These are phyloP conservation scores for Panurus biarmicus DNA, from an alignment of 2,113 vertebrate species.

Conservation along the genomic window DNA sequence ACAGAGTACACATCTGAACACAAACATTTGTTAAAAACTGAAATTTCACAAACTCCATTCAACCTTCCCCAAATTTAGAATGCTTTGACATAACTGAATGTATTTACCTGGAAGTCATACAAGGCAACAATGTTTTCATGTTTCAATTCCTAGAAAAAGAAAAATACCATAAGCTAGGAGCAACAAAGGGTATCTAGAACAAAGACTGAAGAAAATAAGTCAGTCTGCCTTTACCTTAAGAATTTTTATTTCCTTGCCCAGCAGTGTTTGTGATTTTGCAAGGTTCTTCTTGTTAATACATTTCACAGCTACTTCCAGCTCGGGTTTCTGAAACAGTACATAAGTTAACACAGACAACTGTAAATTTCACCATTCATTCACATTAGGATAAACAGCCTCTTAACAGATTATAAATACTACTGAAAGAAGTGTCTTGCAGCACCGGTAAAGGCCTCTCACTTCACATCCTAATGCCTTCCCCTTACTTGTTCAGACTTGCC, in stretches of 20 bases:
- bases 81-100: not conserved
- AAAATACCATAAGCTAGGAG: not conserved
- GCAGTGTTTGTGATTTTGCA: constrained; percentile 88
- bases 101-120: constrained; percentile 92
- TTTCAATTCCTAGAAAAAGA: constrained; percentile 84
- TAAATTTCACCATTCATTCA: not conserved
- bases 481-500: constrained; percentile 56
- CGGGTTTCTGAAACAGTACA: constrained; percentile 79
- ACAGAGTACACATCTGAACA: not conserved
- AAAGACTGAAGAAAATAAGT: not conserved
- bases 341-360: not conserved
- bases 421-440: not conserved
- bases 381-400: not conserved
- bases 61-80: not conserved
- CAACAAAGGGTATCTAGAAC: not conserved
- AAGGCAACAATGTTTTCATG: constrained; percentile 95
- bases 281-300: constrained; percentile 97
- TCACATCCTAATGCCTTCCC: not conserved
- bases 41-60: not conserved
- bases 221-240: constrained; percentile 80
- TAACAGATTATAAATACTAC: not conserved
- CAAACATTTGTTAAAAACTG: not conserved
- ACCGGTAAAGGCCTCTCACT: not conserved
- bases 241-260: constrained; percentile 97
- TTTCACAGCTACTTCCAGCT: constrained; percentile 92